Conservation (phyloP, 2,888 invertebrate species). For the Poecilobothrus nobilitatus region DNA sequence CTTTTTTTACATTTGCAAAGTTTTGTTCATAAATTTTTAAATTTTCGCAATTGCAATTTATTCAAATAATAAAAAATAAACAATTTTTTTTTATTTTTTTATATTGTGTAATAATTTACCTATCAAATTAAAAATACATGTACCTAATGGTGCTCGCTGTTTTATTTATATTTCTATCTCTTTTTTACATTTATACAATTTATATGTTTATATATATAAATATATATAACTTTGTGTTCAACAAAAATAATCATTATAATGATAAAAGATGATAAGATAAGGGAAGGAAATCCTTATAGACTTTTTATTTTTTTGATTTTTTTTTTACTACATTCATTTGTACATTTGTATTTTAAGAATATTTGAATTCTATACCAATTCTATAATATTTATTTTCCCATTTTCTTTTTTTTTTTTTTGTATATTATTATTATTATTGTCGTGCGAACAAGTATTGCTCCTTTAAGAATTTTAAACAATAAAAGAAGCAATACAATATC, state of each 20-base stretch:
- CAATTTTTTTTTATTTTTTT: background rate
- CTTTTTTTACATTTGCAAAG: no score
- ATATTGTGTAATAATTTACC: background rate
- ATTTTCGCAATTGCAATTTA: background rate
- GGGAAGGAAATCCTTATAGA: background rate
- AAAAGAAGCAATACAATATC: background rate
- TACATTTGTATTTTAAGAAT: background rate
- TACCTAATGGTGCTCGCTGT: background rate
- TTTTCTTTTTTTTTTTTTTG: background rate
- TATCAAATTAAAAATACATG: conserved; percentile 4
- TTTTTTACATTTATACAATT: no score
- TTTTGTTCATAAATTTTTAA: background rate
- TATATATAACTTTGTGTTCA: no score
- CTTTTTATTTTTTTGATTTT: background rate
- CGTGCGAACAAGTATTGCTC: background rate
- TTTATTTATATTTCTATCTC: background rate
- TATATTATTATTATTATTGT: background rate
- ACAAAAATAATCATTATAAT: background rate
- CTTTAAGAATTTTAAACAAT: background rate
- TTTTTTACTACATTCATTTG: background rate
- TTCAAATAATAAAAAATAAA: background rate
- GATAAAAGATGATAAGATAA: background rate
- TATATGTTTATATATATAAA: no score
- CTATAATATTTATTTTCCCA: background rate
- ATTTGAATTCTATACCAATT: background rate